phyloP scores from a whole-genome alignment of 2,797 vertebrate genomes.

The Microctenopoma stevenorrisi region DNA sequence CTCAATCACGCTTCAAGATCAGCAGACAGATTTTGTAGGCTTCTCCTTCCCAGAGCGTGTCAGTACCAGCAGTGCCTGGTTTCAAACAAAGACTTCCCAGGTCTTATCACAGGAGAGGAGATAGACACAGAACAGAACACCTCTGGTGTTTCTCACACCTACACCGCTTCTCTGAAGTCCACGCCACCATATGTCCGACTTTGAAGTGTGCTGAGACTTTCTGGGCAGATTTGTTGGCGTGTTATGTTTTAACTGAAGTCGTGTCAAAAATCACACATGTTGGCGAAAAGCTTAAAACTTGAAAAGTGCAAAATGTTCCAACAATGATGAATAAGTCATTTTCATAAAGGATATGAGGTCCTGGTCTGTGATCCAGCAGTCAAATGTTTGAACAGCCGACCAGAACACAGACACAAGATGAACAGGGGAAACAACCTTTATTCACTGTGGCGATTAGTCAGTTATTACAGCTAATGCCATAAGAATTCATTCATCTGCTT shows the following conservation, averaged over 20 bases:
- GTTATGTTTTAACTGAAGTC: constrained; percentile 46
- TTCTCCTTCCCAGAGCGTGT: constrained; percentile 16
- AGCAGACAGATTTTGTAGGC: background rate
- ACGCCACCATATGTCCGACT: background rate
- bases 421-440: background rate
- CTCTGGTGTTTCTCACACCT: constrained; percentile 21
- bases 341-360: constrained; percentile 24
- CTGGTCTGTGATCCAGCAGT: constrained; percentile 37
- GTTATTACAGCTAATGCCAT: constrained; percentile 2
- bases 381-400: constrained; percentile 19
- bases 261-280: constrained; percentile 44
- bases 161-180: constrained; percentile 10
- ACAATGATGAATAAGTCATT: constrained; percentile 50
- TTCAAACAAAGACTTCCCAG: constrained; percentile 37
- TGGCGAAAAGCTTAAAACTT: constrained; percentile 29
- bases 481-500: background rate
- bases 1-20: constrained; percentile 15
- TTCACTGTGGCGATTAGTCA: background rate
- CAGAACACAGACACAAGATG: background rate
- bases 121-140: constrained; percentile 15
- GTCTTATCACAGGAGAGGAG: constrained; percentile 42
- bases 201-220: constrained; percentile 9
- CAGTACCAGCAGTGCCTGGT: constrained; percentile 18
- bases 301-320: constrained; percentile 33
- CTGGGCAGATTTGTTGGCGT: constrained; percentile 24